Conservation (phyloP, 2,888 invertebrate genomes). For the Odontothrips loti region DNA sequence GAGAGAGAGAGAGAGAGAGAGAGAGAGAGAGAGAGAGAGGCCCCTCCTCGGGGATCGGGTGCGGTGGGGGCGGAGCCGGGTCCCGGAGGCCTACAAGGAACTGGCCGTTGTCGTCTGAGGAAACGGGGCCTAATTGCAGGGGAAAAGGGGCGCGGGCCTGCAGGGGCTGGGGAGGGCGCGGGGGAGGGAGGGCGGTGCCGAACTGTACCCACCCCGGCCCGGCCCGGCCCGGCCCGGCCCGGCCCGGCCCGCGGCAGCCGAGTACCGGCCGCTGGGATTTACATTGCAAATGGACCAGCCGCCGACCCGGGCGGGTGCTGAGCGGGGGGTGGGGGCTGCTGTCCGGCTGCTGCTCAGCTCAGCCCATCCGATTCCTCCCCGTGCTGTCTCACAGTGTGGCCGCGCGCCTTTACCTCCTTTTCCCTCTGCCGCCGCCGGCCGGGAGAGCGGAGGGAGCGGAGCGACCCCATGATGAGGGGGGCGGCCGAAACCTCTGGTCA, state of each 20-base stretch:
- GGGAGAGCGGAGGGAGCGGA: no score
- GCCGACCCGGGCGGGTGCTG: background rate
- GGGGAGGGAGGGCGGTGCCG: background rate
- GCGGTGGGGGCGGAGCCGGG: background rate
- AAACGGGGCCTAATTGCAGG: no score
- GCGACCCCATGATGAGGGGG: no score
- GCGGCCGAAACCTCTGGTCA: no score
- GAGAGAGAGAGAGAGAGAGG: constrained; percentile 29
- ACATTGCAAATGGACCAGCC: background rate
- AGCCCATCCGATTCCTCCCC: background rate
- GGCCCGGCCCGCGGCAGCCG: background rate
- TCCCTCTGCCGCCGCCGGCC: no score
- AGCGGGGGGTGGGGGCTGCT: background rate
- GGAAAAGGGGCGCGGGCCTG: background rate
- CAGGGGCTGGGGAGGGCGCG: no score
- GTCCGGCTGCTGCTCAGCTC: background rate
- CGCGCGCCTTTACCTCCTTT: background rate
- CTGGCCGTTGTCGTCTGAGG: background rate
- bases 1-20: constrained; percentile 30
- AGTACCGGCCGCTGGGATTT: background rate
- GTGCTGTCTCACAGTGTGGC: background rate
- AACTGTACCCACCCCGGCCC: background rate
- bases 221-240: background rate
- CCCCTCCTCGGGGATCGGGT: background rate
- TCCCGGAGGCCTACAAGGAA: no score